phyloP scores from a whole-genome alignment of 2,888 invertebrate species.

The Anagyrus pseudococci region DNA sequence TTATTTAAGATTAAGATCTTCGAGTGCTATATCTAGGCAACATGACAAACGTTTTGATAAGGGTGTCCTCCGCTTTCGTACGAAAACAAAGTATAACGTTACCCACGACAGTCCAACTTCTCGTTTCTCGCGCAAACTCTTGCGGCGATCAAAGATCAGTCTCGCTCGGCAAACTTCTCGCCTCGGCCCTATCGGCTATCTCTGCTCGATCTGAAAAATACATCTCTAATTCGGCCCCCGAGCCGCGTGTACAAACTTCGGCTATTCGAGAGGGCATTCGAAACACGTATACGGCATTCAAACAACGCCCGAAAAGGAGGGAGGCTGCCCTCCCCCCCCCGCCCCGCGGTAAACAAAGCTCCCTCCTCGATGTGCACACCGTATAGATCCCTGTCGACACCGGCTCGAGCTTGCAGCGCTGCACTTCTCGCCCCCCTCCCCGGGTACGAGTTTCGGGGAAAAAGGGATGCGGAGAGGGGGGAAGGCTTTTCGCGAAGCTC shows the following conservation, averaged over 20 bases:
- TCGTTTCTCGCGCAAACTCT: too few relatives aligned
- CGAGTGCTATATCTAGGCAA: too few relatives aligned
- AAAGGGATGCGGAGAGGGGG: background rate
- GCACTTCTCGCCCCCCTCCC: background rate
- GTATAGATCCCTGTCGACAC: too few relatives aligned
- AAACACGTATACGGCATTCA: constrained; percentile 13
- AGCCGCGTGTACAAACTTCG: background rate
- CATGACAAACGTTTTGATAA: too few relatives aligned
- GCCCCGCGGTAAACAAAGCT: constrained; percentile 7
- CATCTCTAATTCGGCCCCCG: constrained; percentile 16
- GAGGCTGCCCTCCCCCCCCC: background rate
- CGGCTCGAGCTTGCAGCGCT: background rate
- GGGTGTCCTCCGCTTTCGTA: too few relatives aligned
- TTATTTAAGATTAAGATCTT: too few relatives aligned
- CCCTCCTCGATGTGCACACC: background rate
- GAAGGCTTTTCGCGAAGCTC: too few relatives aligned
- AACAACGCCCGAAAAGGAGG: background rate
- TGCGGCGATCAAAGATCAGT: too few relatives aligned
- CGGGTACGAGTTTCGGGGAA: too few relatives aligned
- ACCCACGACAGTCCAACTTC: too few relatives aligned
- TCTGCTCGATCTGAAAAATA: constrained; percentile 11
- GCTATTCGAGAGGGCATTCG: background rate
- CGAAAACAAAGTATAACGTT: too few relatives aligned
- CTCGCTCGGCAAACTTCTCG: constrained; percentile 1
- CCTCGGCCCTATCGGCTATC: background rate